Percentiles rank a stretch among this genome's conserved stretches.
phyloP scores from a whole-genome alignment of 1,140 invertebrate genomes.

The Drosophila pandora region DNA sequence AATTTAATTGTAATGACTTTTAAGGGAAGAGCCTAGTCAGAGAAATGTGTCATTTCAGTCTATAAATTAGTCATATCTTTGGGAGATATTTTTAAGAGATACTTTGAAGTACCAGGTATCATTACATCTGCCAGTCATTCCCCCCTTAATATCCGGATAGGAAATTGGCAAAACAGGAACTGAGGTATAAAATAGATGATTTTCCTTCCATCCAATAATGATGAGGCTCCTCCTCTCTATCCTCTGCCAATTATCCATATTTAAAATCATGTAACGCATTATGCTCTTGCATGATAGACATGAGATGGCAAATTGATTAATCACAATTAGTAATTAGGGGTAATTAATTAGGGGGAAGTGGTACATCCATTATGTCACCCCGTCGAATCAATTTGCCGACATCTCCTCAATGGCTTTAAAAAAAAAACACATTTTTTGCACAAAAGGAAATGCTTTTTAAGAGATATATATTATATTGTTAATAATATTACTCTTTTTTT shows the following conservation, averaged over 20 bases:
- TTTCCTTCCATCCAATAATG: slow-evolving; percentile 11
- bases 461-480: slow-evolving; percentile 40
- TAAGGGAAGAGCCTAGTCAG: too few relatives aligned
- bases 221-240: not conserved
- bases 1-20: too few relatives aligned
- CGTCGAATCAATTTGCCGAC: slow-evolving; percentile 43
- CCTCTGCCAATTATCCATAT: slow-evolving; percentile 41
- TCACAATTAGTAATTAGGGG: slow-evolving; percentile 51
- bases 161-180: slow-evolving; percentile 42
- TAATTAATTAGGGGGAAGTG: slow-evolving; percentile 53
- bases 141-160: slow-evolving; percentile 27
- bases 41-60: too few relatives aligned
- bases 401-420: slow-evolving; percentile 5
- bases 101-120: not conserved
- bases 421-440: not conserved
- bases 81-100: too few relatives aligned
- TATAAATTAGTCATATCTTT: too few relatives aligned
- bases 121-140: slow-evolving; percentile 17
- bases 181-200: too few relatives aligned
- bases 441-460: slow-evolving; percentile 34
- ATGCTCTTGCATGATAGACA: slow-evolving; percentile 39
- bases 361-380: slow-evolving; percentile 60
- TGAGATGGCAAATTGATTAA: slow-evolving; percentile 62
- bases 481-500: slow-evolving; percentile 12
- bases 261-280: slow-evolving; percentile 58